Percentiles rank a stretch among this genome's conserved stretches.
Conservation (phyloP, 2,888 invertebrate genomes). For the Acronicta psi region DNA sequence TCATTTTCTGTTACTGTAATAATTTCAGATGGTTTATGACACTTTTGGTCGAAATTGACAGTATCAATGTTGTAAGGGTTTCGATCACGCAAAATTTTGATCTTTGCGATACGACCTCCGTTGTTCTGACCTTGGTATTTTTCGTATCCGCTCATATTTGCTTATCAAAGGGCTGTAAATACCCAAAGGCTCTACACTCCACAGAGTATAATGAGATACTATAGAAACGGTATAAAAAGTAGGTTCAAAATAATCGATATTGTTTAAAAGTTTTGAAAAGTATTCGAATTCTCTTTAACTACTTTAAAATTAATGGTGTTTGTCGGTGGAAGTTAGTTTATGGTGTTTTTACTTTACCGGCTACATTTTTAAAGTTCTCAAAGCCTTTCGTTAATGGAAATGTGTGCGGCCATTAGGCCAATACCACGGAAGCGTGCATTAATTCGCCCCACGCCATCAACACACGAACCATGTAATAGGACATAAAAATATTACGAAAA, state of each 20-base stretch:
- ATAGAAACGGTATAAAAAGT: conserved; percentile 9
- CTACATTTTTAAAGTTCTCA: conserved; percentile 28
- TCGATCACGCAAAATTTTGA: conserved; percentile 77
- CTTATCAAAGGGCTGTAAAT: conserved; percentile 39
- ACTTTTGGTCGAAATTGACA: conserved; percentile 71
- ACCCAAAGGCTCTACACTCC: conserved; percentile 9
- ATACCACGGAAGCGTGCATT: conserved; percentile 54
- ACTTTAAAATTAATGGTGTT: conserved; percentile 34
- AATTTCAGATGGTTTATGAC: conserved; percentile 77
- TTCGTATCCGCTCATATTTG: conserved; percentile 57
- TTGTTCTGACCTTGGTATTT: conserved; percentile 65
- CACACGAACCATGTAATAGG: conserved; percentile 26
- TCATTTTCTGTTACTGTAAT: conserved; percentile 71
- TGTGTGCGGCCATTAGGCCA: conserved; percentile 45
- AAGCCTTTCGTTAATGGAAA: conserved; percentile 46
- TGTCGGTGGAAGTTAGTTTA: conserved; percentile 24
- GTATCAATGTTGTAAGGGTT: conserved; percentile 64
- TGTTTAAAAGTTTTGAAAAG: conserved; percentile 15
- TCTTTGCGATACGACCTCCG: conserved; percentile 61
- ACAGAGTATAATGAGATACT: conserved; percentile 6
- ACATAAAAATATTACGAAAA: conserved; percentile 34
- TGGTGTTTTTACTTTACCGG: conserved; percentile 25
- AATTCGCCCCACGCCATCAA: conserved; percentile 51
- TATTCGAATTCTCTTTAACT: neutral
- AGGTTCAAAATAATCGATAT: conserved; percentile 14